Conservation (phyloP, 2,888 invertebrate species). For the Micoletzkya japonica region DNA sequence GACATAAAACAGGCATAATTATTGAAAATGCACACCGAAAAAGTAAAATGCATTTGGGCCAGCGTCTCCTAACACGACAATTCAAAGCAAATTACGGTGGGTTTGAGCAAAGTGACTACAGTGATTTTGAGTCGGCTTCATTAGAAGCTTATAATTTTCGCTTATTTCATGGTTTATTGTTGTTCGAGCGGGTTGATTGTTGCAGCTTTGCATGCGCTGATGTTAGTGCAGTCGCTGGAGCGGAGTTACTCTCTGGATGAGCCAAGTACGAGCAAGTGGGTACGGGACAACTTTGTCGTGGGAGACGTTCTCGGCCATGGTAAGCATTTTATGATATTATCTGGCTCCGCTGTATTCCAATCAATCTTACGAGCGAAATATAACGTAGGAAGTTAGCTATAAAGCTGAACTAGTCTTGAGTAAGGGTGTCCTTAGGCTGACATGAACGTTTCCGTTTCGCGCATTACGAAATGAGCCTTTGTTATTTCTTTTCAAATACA, state of each 20-base stretch:
- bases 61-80: no score
- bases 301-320: constrained; percentile 38
- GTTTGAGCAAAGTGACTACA: background rate
- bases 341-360: no score
- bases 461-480: background rate
- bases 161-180: no score
- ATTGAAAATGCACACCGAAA: no score
- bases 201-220: no score
- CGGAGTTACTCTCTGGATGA: constrained; percentile 20
- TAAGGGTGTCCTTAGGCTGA: background rate
- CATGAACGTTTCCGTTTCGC: background rate
- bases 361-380: no score
- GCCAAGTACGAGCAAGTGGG: constrained; percentile 37
- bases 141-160: no score
- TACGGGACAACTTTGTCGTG: constrained; percentile 38
- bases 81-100: background rate
- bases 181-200: no score
- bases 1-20: no score
- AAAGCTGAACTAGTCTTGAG: no score
- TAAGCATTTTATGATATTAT: constrained; percentile 24
- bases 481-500: background rate
- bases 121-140: background rate
- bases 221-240: constrained; percentile 21
- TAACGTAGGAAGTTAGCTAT: no score
- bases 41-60: no score